Conservation (phyloP, 2,113 vertebrate species). For the Falco punctatus region DNA sequence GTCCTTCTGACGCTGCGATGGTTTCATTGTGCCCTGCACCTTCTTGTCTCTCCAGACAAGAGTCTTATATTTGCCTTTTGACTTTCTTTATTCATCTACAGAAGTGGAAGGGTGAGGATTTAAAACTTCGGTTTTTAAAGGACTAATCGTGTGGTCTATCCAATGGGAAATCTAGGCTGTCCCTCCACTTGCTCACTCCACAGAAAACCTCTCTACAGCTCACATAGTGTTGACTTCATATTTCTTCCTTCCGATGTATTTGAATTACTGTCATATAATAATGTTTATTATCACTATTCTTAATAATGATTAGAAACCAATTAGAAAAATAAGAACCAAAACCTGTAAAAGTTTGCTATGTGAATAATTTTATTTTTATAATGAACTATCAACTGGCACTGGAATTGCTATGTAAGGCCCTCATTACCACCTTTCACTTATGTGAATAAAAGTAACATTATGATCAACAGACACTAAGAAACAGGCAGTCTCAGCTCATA, state of each 20-base stretch:
- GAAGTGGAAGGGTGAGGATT: not conserved
- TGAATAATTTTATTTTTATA: not conserved
- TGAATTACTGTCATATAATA: not conserved
- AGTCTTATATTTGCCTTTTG: not conserved
- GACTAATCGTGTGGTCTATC: accelerated
- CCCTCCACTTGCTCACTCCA: not conserved
- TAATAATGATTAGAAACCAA: not conserved
- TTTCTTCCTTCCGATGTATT: not conserved
- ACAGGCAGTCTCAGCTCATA: not conserved
- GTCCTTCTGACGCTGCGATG: not conserved
- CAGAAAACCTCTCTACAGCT: not conserved
- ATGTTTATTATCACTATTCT: not conserved
- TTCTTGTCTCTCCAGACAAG: not conserved
- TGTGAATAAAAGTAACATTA: not conserved
- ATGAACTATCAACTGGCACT: not conserved
- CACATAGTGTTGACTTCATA: not conserved
- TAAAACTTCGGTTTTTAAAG: not conserved
- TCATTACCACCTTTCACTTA: not conserved
- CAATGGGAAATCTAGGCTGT: not conserved
- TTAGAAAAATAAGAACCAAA: not conserved
- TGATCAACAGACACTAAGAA: not conserved
- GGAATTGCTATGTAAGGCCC: accelerated
- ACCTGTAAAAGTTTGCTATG: accelerated
- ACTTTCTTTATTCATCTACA: not conserved
- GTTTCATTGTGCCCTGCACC: not conserved